These are phyloP conservation scores for Agrochola macilenta DNA, from an alignment of 2,888 invertebrate genomes.

Conservation along the genomic window DNA sequence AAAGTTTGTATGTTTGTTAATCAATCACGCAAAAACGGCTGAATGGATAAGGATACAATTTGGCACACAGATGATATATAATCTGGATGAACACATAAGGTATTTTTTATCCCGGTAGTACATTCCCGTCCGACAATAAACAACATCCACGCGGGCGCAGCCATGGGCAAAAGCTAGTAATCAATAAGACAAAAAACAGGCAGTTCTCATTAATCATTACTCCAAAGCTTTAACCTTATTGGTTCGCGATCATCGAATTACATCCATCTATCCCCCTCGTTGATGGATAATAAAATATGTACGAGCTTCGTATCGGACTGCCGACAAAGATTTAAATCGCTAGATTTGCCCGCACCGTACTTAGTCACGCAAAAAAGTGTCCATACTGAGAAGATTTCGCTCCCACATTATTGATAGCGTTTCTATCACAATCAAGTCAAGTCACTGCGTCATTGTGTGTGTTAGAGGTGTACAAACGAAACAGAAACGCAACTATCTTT, in stretches of 20 bases:
- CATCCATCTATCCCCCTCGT: conserved; percentile 34
- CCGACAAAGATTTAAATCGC: conserved; percentile 14
- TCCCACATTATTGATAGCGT: neutral
- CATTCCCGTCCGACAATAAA: neutral
- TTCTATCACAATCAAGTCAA: neutral
- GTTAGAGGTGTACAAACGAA: neutral
- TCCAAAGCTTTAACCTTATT: conserved; percentile 31
- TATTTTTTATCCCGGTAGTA: neutral
- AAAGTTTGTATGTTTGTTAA: neutral
- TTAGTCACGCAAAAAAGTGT: neutral
- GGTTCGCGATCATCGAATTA: conserved; percentile 51
- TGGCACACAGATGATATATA: neutral
- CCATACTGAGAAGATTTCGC: neutral
- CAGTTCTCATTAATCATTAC: conserved; percentile 30
- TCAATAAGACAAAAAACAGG: neutral
- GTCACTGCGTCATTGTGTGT: no score
- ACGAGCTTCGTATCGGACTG: conserved; percentile 39
- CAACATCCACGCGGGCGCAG: neutral
- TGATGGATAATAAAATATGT: conserved; percentile 57
- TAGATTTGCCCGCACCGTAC: neutral
- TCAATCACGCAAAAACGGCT: neutral
- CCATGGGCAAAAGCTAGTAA: neutral
- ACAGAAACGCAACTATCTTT: neutral
- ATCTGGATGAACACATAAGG: no score
- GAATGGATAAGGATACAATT: neutral